phyloP scores from a whole-genome alignment of 1,140 invertebrate genomes.

The Fragariocoptes setiger region DNA sequence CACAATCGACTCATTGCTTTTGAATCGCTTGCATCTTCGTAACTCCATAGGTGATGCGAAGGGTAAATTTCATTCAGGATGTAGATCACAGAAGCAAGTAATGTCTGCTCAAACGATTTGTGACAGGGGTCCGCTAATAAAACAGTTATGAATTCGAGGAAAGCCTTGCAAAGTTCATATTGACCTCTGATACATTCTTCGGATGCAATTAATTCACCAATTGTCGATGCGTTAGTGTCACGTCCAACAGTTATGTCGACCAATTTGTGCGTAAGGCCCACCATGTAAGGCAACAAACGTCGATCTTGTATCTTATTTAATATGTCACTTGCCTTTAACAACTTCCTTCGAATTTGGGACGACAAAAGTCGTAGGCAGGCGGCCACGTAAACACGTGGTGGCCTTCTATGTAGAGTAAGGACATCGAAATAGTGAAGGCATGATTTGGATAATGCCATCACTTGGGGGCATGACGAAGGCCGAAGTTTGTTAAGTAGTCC shows the following conservation, averaged over 20 bases:
- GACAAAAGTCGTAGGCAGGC: no score
- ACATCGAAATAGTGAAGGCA: no score
- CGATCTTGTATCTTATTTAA: conserved; percentile 11
- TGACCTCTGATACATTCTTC: conserved; percentile 16
- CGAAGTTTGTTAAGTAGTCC: no score
- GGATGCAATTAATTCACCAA: conserved; percentile 17
- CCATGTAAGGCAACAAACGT: conserved; percentile 16
- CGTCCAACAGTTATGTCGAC: conserved; percentile 13
- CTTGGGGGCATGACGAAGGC: no score
- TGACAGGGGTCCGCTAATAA: conserved; percentile 14
- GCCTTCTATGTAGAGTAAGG: no score
- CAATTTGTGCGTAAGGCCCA: conserved; percentile 8
- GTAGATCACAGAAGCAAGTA: conserved; percentile 16
- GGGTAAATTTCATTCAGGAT: conserved; percentile 18
- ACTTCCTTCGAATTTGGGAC: no score
- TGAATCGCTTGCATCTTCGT: conserved; percentile 12
- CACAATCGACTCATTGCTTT: conserved; percentile 14
- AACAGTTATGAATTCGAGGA: conserved; percentile 15
- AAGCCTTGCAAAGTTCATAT: conserved; percentile 17
- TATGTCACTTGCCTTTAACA: no score
- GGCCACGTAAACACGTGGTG: no score
- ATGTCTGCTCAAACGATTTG: conserved; percentile 9
- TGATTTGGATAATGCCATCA: no score
- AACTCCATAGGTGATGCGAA: conserved; percentile 18
- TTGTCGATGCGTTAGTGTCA: conserved; percentile 16